These are phyloP conservation scores for Penaeus vannamei DNA, from an alignment of 1,140 invertebrate species.

Conservation along the genomic window DNA sequence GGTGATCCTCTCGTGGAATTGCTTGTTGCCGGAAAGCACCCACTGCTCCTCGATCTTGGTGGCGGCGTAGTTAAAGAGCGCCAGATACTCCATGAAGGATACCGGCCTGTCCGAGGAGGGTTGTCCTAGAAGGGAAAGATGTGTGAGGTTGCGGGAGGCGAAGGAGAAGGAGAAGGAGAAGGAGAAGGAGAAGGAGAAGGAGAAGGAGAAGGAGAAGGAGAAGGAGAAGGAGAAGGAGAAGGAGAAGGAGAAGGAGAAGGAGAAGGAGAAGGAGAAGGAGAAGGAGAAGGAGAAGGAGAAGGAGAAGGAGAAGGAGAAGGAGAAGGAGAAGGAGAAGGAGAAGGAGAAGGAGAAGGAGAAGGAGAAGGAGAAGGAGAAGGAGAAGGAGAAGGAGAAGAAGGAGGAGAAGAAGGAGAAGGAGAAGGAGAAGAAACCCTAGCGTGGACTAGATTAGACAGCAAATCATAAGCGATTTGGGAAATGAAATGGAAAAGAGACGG, in stretches of 20 bases:
- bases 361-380: not conserved
- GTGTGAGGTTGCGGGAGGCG: no score
- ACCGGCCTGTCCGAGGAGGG: constrained; percentile 44
- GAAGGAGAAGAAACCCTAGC: not conserved
- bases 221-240: not conserved
- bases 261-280: not conserved
- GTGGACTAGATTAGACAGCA: no score
- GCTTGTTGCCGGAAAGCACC: not conserved
- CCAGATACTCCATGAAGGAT: constrained; percentile 45
- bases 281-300: not conserved
- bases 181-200: not conserved
- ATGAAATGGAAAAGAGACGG: no score
- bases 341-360: not conserved
- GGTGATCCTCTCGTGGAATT: constrained; percentile 38
- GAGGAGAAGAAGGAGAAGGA: not conserved
- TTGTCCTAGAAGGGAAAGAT: not conserved
- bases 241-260: not conserved
- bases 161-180: not conserved
- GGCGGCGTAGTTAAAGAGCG: constrained; percentile 41
- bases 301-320: not conserved
- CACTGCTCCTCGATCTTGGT: constrained; percentile 42
- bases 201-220: not conserved
- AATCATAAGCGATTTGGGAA: no score
- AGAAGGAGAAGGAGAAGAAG: not conserved
- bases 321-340: not conserved